Evolutionary conservation across 1,140 invertebrate species (phyloP).

Genomic region (Leptinotarsa defecta): DNA sequence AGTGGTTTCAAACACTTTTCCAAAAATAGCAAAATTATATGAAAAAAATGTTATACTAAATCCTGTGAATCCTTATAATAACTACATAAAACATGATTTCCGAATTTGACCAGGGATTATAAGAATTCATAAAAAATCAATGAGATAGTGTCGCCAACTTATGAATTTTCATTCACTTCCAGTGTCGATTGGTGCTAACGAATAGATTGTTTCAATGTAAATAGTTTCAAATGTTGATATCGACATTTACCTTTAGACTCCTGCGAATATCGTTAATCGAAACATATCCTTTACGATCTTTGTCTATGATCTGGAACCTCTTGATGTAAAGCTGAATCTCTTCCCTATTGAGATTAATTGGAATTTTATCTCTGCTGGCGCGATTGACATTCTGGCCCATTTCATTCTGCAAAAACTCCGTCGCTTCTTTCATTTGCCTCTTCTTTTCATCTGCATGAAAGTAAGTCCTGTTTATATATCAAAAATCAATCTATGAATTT

Average conservation of each 20-base stretch:
- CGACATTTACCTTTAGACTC: constrained; percentile 81
- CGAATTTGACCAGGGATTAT: too few relatives aligned
- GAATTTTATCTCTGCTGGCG: constrained; percentile 83
- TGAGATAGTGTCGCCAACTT: too few relatives aligned
- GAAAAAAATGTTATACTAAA: too few relatives aligned
- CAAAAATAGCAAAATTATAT: too few relatives aligned
- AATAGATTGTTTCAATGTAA: not conserved
- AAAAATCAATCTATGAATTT: too few relatives aligned
- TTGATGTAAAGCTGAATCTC: constrained; percentile 95
- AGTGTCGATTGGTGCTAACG: too few relatives aligned
- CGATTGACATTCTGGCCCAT: constrained; percentile 97
- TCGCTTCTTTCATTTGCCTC: constrained; percentile 78
- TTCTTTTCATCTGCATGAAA: constrained; percentile 54
- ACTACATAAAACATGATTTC: too few relatives aligned
- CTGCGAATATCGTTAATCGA: constrained; percentile 95
- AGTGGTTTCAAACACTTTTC: too few relatives aligned
- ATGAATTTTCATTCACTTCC: too few relatives aligned
- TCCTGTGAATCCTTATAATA: too few relatives aligned
- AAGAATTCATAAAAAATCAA: not conserved
- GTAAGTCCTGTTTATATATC: too few relatives aligned
- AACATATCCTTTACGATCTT: constrained; percentile 96
- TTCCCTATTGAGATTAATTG: constrained; percentile 91
- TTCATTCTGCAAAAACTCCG: constrained; percentile 87
- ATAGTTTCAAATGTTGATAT: not conserved
- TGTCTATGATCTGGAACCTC: constrained; percentile 93